These are phyloP conservation scores for Rhopalosiphum padi DNA, from an alignment of 1,140 invertebrate genomes.

Conservation along the genomic window DNA sequence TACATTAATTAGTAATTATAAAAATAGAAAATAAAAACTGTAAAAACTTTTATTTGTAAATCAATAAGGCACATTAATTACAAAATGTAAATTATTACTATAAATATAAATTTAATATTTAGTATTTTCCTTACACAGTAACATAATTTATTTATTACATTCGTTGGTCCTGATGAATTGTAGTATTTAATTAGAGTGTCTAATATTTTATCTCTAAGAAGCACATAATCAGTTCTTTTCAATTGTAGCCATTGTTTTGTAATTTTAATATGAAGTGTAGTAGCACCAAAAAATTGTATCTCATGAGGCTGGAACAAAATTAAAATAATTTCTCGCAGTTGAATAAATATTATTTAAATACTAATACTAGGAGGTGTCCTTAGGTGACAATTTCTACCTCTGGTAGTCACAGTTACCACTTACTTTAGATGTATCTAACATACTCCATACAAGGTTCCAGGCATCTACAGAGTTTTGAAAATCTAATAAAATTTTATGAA, in stretches of 20 bases:
- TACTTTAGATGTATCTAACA: conserved; percentile 81
- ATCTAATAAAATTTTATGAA: conserved; percentile 81
- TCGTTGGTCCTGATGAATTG: conserved; percentile 79
- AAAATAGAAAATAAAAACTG: background rate
- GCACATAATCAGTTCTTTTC: conserved; percentile 76
- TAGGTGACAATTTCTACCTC: background rate
- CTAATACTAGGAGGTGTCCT: no score
- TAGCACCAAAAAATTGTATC: conserved; percentile 92
- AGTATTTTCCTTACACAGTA: conserved; percentile 75
- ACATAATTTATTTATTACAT: conserved; percentile 84
- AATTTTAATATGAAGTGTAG: conserved; percentile 85
- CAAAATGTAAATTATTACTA: background rate
- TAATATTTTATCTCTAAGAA: conserved; percentile 77
- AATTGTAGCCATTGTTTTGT: conserved; percentile 86
- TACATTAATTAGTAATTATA: background rate
- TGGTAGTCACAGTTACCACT: conserved; percentile 60
- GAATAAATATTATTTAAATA: background rate
- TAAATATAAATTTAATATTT: background rate
- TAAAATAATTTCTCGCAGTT: background rate
- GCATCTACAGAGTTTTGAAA: conserved; percentile 83
- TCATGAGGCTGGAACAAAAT: conserved; percentile 73
- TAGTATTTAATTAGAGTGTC: conserved; percentile 71
- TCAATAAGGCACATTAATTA: background rate
- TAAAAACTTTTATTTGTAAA: background rate
- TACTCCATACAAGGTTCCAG: conserved; percentile 88